phyloP scores from a whole-genome alignment of 2,113 vertebrate genomes.

The Regulus satrapa region DNA sequence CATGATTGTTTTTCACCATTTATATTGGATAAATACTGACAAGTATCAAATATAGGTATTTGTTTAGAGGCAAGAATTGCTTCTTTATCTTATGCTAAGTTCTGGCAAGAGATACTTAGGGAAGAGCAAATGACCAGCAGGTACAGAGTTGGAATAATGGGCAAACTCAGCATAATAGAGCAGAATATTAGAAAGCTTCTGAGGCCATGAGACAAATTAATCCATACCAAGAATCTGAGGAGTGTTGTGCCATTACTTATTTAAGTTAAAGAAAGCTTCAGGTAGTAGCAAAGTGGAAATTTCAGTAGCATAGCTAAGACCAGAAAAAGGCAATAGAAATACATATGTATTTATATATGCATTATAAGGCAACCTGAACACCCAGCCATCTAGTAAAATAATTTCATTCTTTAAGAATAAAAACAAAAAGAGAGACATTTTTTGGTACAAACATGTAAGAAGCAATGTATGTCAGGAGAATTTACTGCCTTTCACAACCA shows the following conservation, averaged over 20 bases:
- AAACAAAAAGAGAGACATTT: background rate
- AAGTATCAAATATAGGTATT: background rate
- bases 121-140: slow-evolving; percentile 33
- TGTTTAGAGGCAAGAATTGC: background rate
- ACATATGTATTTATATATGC: background rate
- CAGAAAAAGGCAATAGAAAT: background rate
- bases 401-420: slow-evolving; percentile 2
- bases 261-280: background rate
- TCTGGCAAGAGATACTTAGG: slow-evolving; percentile 16
- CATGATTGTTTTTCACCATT: background rate
- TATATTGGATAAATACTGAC: background rate
- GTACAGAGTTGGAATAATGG: slow-evolving; percentile 4
- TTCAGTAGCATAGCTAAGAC: background rate
- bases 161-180: background rate
- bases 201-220: slow-evolving; percentile 28
- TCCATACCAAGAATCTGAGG: background rate
- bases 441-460: background rate
- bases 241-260: background rate
- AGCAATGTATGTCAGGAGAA: background rate
- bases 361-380: slow-evolving; percentile 27
- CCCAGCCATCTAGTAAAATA: background rate
- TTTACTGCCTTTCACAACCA: background rate
- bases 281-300: background rate
- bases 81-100: background rate
- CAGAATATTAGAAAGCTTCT: slow-evolving; percentile 32